Conservation (phyloP, 2,797 vertebrate species). For the Amphiprion clarkii region DNA sequence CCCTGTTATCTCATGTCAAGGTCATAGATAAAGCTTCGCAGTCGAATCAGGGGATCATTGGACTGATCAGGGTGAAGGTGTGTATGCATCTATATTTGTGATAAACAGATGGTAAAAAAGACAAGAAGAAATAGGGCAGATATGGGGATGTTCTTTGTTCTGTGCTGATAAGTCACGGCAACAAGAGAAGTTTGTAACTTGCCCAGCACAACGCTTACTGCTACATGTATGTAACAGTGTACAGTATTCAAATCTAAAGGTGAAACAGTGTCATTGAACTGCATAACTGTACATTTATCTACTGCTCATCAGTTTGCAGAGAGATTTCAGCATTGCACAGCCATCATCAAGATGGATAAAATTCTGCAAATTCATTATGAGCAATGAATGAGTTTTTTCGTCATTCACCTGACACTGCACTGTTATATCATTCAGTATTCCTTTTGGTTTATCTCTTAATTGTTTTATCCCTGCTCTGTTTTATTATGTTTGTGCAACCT, state of each 20-base stretch:
- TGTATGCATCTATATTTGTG: conserved; percentile 37
- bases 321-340: background rate
- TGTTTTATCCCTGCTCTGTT: background rate
- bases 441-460: background rate
- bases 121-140: conserved; percentile 54
- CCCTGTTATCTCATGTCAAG: conserved; percentile 65
- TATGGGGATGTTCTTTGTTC: conserved; percentile 39
- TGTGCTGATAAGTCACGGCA: conserved; percentile 36
- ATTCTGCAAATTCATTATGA: too few relatives aligned
- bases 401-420: background rate
- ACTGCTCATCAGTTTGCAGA: background rate
- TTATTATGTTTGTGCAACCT: conserved; percentile 6
- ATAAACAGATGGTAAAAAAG: conserved; percentile 67
- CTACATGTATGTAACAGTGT: background rate
- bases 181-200: conserved; percentile 21
- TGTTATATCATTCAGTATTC: background rate
- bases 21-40: conserved; percentile 55
- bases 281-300: background rate
- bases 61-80: conserved; percentile 54
- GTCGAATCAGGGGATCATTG: conserved; percentile 8
- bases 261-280: background rate
- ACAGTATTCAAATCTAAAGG: background rate
- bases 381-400: too few relatives aligned
- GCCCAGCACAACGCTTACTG: background rate
- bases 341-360: background rate